Evolutionary conservation across 2,888 invertebrate genomes (phyloP).

Genomic region (Coleophora deauratella): DNA sequence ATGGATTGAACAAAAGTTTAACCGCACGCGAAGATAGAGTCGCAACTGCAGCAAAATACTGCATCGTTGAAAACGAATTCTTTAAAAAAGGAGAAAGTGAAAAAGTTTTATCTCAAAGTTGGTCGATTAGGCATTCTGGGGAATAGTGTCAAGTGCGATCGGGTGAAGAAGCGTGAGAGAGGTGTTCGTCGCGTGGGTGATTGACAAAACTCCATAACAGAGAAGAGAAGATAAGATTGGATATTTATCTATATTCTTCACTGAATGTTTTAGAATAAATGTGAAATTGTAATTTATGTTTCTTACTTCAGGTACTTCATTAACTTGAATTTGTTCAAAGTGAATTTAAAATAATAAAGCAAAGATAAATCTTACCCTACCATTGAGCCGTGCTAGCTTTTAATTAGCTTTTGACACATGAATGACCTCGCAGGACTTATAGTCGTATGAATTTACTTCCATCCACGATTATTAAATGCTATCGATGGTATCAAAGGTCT

Average conservation of each 20-base stretch:
- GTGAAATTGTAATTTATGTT: neutral
- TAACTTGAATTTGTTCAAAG: too few species aligned
- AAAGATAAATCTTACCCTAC: too few species aligned
- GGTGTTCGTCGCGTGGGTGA: constrained; percentile 16
- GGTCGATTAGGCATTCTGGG: constrained; percentile 4
- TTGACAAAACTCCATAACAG: constrained; percentile 18
- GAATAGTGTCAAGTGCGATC: constrained; percentile 17
- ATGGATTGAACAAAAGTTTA: constrained; percentile 1
- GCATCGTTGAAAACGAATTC: neutral
- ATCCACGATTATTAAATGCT: too few species aligned
- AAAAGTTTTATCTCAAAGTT: neutral
- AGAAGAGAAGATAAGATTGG: constrained; percentile 11
- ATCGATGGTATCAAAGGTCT: too few species aligned
- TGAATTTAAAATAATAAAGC: too few species aligned
- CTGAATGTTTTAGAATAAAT: constrained; percentile 1
- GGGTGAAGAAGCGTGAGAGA: constrained; percentile 15
- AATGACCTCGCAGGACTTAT: too few species aligned
- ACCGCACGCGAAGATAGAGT: constrained; percentile 1
- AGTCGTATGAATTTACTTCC: too few species aligned
- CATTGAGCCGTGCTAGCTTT: too few species aligned
- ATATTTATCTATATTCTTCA: constrained; percentile 2
- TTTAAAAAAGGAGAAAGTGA: neutral
- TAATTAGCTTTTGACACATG: too few species aligned
- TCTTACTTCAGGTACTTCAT: neutral
- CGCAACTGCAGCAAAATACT: neutral